Evolutionary conservation across 2,797 vertebrate species (phyloP).

Genomic region (Syngnathus acus): DNA sequence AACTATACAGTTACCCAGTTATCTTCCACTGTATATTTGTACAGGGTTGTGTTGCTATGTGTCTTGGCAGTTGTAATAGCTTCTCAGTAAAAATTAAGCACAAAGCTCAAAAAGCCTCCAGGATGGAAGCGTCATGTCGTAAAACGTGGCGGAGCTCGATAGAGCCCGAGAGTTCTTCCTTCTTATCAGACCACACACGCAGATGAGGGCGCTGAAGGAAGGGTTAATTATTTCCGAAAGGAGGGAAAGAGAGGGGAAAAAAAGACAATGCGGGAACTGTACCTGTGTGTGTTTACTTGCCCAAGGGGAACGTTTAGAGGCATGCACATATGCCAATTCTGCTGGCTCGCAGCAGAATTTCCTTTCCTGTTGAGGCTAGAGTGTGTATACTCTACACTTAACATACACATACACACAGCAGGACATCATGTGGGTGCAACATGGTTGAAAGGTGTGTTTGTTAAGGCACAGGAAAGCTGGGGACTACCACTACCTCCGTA

Average conservation of each 20-base stretch:
- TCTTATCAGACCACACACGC: constrained; percentile 60
- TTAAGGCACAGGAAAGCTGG: constrained; percentile 51
- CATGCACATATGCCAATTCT: constrained; percentile 35
- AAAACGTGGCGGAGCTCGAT: constrained; percentile 42
- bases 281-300: constrained; percentile 54
- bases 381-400: constrained; percentile 20
- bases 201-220: constrained; percentile 20
- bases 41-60: constrained; percentile 18
- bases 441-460: constrained; percentile 49
- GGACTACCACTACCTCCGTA: constrained; percentile 51
- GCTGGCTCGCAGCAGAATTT: constrained; percentile 45
- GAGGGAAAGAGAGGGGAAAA: constrained; percentile 23
- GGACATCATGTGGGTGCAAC: constrained; percentile 30
- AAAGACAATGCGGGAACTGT: constrained; percentile 59
- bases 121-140: constrained; percentile 33
- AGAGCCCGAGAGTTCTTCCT: constrained; percentile 47
- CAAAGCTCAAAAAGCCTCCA: constrained; percentile 19
- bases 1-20: background rate
- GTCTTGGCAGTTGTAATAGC: background rate
- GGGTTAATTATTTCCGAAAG: constrained; percentile 66
- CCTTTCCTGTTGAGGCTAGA: constrained; percentile 42
- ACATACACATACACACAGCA: constrained; percentile 10
- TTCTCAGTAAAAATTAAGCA: constrained; percentile 11
- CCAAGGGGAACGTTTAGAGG: constrained; percentile 50
- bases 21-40: background rate